A percentile compares a stretch with the other conserved stretches of the same genome.
Evolutionary conservation across 2,888 invertebrate genomes (phyloP).

Genomic region (Nesidiocoris tenuis): DNA sequence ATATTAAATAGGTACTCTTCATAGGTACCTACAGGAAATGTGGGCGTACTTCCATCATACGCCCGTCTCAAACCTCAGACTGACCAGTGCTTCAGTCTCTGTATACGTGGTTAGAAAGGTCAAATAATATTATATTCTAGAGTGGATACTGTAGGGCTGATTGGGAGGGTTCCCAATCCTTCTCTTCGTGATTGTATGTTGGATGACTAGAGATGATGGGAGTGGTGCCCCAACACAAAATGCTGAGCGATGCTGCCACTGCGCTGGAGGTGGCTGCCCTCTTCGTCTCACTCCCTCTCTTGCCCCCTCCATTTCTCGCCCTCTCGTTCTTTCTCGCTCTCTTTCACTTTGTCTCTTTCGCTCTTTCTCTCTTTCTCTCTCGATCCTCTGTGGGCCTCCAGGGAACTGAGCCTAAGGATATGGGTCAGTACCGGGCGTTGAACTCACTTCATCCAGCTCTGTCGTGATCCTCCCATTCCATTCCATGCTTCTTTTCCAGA

Average conservation of each 20-base stretch:
- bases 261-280: background rate
- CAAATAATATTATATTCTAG: background rate
- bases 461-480: conserved; percentile 34
- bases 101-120: too few relatives aligned
- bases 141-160: background rate
- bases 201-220: background rate
- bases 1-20: too few relatives aligned
- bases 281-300: background rate
- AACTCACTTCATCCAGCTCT: conserved; percentile 2
- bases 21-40: too few relatives aligned
- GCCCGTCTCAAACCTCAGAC: too few relatives aligned
- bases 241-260: background rate
- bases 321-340: background rate
- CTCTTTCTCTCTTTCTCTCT: background rate
- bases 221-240: conserved; percentile 34
- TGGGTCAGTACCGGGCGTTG: conserved; percentile 36
- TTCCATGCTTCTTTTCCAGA: conserved; percentile 9
- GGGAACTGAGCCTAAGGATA: conserved; percentile 39
- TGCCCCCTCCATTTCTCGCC: background rate
- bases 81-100: too few relatives aligned
- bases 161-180: background rate
- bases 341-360: too few relatives aligned
- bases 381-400: conserved; percentile 37
- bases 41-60: too few relatives aligned
- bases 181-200: background rate